Percentiles rank a stretch among this genome's conserved stretches.
Evolutionary conservation across 2,113 vertebrate genomes (phyloP).

Genomic region (Callipepla squamata): DNA sequence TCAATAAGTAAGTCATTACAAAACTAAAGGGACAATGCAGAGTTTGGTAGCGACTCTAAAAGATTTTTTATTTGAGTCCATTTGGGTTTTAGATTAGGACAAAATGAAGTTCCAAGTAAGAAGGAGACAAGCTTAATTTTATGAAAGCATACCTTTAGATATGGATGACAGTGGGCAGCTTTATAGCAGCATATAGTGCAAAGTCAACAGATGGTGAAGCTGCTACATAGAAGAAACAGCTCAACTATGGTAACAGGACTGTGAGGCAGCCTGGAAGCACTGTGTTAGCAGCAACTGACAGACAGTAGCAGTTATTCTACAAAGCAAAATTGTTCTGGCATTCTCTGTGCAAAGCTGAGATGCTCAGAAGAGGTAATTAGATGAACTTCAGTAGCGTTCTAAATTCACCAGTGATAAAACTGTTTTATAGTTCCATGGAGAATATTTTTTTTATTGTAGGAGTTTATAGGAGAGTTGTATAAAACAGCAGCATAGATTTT

Average conservation of each 20-base stretch:
- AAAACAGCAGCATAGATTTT: neutral
- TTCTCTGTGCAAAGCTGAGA: neutral
- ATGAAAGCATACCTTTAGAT: neutral
- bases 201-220: neutral
- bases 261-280: neutral
- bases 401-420: neutral
- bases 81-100: neutral
- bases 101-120: neutral
- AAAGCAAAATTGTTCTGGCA: neutral
- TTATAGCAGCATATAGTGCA: neutral
- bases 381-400: neutral
- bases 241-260: accelerated
- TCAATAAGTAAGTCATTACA: neutral
- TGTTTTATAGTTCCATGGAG: neutral
- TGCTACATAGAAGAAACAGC: neutral
- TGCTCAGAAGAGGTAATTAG: neutral
- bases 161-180: neutral
- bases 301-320: neutral
- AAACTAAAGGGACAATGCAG: neutral
- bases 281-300: neutral
- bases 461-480: neutral
- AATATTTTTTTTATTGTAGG: neutral
- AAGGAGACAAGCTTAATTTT: neutral
- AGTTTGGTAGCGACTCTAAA: neutral
- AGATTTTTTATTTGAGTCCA: neutral